Evolutionary conservation across 1,140 invertebrate species (phyloP).

Genomic region (Rhysida immarginata): DNA sequence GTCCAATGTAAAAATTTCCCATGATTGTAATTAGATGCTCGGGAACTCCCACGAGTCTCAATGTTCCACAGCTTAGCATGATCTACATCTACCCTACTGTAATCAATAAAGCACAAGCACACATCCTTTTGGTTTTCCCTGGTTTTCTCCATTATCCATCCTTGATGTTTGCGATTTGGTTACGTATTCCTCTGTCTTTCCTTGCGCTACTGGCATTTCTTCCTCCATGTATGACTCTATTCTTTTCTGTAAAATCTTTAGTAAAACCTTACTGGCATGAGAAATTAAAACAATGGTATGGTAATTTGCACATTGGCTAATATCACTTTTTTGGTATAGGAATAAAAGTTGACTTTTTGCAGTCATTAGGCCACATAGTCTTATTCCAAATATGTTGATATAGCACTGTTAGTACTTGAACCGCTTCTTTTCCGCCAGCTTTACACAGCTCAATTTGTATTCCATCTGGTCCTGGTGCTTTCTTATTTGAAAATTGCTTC

Average conservation of each 20-base stretch:
- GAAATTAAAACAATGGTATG: background rate
- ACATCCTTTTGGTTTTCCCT: background rate
- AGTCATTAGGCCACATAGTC: no score
- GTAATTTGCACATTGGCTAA: background rate
- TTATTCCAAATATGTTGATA: no score
- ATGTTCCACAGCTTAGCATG: background rate
- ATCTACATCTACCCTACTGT: background rate
- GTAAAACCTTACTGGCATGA: constrained; percentile 1
- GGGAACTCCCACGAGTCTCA: background rate
- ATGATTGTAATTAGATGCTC: background rate
- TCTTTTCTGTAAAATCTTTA: background rate
- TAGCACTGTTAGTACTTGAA: no score
- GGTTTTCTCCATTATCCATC: constrained; percentile 3
- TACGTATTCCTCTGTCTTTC: background rate
- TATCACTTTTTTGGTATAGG: background rate
- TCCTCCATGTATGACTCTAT: background rate
- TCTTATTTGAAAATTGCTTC: no score
- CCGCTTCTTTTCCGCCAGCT: no score
- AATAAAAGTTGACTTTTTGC: background rate
- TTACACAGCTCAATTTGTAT: no score
- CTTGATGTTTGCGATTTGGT: background rate
- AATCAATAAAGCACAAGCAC: background rate
- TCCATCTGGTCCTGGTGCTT: no score
- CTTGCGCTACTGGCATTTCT: background rate
- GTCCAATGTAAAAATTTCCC: background rate